Conservation (phyloP, 2,797 vertebrate species). For the Nyctibius grandis region DNA sequence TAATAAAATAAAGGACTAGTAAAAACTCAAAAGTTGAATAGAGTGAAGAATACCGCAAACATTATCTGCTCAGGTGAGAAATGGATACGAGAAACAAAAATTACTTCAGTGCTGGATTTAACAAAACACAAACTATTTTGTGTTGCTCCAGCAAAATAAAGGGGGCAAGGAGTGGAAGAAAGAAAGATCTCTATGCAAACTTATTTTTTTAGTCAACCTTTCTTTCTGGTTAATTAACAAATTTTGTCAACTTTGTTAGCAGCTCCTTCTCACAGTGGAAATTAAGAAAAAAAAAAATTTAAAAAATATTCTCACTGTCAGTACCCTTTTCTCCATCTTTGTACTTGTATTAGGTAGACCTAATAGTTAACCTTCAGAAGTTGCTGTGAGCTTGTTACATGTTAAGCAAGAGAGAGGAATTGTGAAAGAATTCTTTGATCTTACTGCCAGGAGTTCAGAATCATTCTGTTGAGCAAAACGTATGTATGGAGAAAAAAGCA, state of each 20-base stretch:
- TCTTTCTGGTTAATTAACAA: background rate
- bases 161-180: background rate
- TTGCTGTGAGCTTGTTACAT: background rate
- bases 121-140: background rate
- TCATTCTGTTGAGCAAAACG: conserved; percentile 3
- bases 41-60: background rate
- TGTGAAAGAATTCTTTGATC: conserved; percentile 51
- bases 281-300: background rate
- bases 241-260: background rate
- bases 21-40: background rate
- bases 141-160: background rate
- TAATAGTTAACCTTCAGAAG: background rate
- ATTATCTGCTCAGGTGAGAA: background rate
- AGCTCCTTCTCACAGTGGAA: background rate
- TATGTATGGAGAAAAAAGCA: background rate
- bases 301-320: background rate
- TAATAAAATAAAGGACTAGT: background rate
- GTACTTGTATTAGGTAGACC: background rate
- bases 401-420: background rate
- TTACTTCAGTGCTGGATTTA: background rate
- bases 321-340: background rate
- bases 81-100: background rate
- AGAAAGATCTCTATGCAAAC: background rate
- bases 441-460: conserved; percentile 15
- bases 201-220: background rate